Evolutionary conservation across 2,113 vertebrate species (phyloP).

Genomic region (Nesospiza acunhae): DNA sequence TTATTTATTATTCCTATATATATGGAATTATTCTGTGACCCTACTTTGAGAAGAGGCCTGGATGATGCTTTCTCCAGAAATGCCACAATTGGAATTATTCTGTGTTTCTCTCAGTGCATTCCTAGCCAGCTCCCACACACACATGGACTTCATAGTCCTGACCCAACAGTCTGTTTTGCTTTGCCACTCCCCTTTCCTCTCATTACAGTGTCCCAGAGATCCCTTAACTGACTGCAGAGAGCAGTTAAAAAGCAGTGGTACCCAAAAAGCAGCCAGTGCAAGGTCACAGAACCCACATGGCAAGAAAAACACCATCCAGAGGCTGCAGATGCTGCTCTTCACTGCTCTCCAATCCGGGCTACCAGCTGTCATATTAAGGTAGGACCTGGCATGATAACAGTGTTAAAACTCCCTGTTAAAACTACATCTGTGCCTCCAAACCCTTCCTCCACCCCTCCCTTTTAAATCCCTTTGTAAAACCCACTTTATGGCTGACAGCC

Average conservation of each 20-base stretch:
- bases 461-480: constrained; percentile 42
- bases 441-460: background rate
- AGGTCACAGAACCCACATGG: background rate
- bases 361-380: background rate
- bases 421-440: background rate
- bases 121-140: background rate
- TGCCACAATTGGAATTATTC: background rate
- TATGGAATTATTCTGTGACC: too few species aligned
- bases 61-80: too few species aligned
- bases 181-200: background rate
- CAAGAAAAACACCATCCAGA: background rate
- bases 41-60: too few species aligned
- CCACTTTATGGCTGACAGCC: constrained; percentile 38
- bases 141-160: background rate
- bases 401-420: background rate
- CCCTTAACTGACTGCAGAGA: background rate
- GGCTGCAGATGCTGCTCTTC: background rate
- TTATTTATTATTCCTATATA: too few species aligned
- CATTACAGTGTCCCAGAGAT: background rate
- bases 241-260: background rate
- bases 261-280: background rate
- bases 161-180: rapidly evolving
- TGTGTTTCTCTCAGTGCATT: background rate
- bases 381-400: background rate
- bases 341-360: background rate